Evolutionary conservation across 2,113 vertebrate genomes (phyloP).

Genomic region (Anguilla rostrata): DNA sequence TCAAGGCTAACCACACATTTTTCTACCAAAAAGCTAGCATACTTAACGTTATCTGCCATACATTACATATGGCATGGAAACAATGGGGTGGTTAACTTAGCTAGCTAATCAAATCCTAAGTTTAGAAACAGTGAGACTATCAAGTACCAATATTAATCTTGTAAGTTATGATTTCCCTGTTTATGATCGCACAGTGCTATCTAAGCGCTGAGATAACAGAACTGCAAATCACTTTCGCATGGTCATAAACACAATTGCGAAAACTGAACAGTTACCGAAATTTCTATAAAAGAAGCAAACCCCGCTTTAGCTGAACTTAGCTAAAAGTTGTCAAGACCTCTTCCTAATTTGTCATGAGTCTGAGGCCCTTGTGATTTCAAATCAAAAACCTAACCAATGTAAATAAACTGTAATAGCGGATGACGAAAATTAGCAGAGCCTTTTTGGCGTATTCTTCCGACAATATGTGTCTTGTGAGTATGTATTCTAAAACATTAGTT

Average conservation of each 20-base stretch:
- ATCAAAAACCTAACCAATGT: neutral
- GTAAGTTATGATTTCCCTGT: neutral
- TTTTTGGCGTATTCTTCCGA: neutral
- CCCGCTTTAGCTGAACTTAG: conserved; percentile 1
- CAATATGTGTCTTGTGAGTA: neutral
- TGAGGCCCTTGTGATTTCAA: conserved; percentile 26
- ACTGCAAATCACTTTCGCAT: neutral
- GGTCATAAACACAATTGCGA: neutral
- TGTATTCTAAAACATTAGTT: conserved; percentile 25
- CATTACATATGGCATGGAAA: neutral
- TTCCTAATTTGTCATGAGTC: conserved; percentile 32
- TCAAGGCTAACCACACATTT: neutral
- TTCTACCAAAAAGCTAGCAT: neutral
- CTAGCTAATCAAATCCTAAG: neutral
- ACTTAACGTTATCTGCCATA: neutral
- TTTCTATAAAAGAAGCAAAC: neutral
- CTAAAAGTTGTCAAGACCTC: conserved; percentile 17
- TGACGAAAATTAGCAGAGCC: neutral
- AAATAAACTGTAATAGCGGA: neutral
- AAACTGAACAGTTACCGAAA: neutral
- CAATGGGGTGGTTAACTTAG: neutral
- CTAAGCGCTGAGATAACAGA: neutral
- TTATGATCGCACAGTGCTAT: neutral
- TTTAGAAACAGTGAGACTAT: neutral
- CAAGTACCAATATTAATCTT: neutral